Conservation (phyloP, 2,888 invertebrate species). For the Caenorhabditis parvicauda region DNA sequence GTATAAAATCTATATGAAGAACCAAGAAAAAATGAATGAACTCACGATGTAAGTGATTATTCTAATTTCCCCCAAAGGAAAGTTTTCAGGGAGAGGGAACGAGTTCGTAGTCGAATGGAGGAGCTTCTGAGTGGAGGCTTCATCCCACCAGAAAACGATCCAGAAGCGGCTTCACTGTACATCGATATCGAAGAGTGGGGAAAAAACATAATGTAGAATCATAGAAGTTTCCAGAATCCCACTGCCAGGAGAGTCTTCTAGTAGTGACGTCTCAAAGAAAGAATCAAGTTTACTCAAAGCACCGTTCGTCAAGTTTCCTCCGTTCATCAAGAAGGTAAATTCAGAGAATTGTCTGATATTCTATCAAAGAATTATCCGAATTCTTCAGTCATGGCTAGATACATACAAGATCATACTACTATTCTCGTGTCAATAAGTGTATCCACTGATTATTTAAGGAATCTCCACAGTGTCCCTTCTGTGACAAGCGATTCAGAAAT, state of each 20-base stretch:
- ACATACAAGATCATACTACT: too few species aligned
- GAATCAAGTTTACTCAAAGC: too few species aligned
- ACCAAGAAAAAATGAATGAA: constrained; percentile 40
- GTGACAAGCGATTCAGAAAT: constrained; percentile 62
- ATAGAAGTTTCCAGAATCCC: constrained; percentile 46
- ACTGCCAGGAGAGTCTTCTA: constrained; percentile 54
- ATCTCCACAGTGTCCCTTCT: constrained; percentile 63
- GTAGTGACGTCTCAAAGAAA: constrained; percentile 52
- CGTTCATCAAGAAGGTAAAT: constrained; percentile 16
- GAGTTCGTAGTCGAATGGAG: constrained; percentile 56
- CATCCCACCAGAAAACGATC: constrained; percentile 59
- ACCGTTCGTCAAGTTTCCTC: constrained; percentile 3
- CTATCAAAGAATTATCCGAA: background rate
- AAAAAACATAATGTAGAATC: constrained; percentile 3
- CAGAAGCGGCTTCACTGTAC: constrained; percentile 34
- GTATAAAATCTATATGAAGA: constrained; percentile 54
- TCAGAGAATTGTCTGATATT: background rate
- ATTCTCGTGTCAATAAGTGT: too few species aligned
- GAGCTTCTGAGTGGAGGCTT: constrained; percentile 61
- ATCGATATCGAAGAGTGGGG: constrained; percentile 29
- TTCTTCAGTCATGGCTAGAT: background rate
- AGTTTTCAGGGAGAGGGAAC: constrained; percentile 44
- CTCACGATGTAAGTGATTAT: constrained; percentile 9
- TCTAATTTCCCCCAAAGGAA: background rate
- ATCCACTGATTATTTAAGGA: too few species aligned